phyloP scores from a whole-genome alignment of 23 tunicate genomes.

The Halocynthia aurantium region DNA sequence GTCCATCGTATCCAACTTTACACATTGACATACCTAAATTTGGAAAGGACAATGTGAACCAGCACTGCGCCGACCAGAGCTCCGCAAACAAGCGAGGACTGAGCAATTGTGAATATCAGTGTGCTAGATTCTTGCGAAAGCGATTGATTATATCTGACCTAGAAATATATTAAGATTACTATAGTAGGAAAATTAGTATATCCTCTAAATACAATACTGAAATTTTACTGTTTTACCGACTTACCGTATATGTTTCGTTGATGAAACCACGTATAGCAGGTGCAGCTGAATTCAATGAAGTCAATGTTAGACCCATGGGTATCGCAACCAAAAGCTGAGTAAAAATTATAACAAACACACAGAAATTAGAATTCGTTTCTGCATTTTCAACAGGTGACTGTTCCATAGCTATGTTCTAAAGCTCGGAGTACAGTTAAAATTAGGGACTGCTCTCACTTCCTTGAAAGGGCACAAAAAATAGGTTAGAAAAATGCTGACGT shows the following conservation, averaged over 20 bases:
- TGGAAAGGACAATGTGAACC: background rate
- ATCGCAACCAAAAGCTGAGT: constrained; percentile 16
- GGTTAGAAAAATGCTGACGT: no score
- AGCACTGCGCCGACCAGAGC: constrained; percentile 14
- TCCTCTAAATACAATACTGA: no score
- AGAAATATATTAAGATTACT: background rate
- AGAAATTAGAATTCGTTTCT: constrained; percentile 1
- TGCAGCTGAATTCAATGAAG: constrained; percentile 29
- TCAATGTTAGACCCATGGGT: constrained; percentile 7
- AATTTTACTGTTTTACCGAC: background rate
- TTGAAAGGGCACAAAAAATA: no score
- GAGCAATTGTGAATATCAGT: constrained; percentile 9
- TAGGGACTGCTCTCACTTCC: no score
- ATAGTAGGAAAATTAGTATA: no score
- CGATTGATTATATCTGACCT: background rate
- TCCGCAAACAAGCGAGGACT: constrained; percentile 23
- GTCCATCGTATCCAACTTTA: background rate
- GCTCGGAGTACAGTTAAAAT: no score
- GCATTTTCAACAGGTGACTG: background rate
- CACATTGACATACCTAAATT: constrained; percentile 15
- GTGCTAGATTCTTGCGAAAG: background rate
- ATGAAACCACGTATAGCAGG: constrained; percentile 13
- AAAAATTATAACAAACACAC: constrained; percentile 21
- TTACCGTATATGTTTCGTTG: constrained; percentile 21
- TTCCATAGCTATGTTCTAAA: no score